A percentile compares a stretch with the other conserved stretches of the same genome.
Conservation (phyloP, 53 echinoderm and acorn worm genomes). For the Astropecten irregularis region DNA sequence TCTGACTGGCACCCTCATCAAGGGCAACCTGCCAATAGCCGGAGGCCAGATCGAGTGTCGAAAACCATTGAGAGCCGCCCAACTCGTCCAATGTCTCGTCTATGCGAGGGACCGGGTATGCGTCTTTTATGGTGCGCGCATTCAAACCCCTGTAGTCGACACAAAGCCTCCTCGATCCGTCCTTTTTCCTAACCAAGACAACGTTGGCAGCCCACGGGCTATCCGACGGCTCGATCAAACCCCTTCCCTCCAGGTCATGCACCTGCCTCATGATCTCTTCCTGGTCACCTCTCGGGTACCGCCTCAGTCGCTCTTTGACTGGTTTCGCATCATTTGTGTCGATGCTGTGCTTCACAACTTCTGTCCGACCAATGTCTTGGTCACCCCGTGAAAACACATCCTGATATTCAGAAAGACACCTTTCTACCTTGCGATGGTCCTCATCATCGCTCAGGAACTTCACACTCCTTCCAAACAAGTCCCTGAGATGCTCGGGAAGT, state of each 20-base stretch:
- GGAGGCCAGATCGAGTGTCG: no score
- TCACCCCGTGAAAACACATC: constrained; percentile 17
- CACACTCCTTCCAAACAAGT: neutral
- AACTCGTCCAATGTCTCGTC: no score
- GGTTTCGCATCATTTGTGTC: neutral
- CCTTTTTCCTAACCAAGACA: constrained; percentile 12
- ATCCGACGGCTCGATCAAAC: neutral
- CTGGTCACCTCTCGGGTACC: neutral
- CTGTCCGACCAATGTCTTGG: constrained; percentile 8
- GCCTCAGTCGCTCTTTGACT: constrained; percentile 1
- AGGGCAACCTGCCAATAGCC: no score
- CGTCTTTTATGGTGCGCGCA: neutral
- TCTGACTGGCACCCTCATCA: no score
- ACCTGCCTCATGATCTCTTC: constrained; percentile 9
- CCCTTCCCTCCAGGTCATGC: neutral
- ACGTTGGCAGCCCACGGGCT: constrained; percentile 11
- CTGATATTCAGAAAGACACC: neutral
- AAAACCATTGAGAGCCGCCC: no score
- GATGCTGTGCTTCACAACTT: neutral
- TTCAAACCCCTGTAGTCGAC: constrained; percentile 15
- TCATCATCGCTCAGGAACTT: neutral
- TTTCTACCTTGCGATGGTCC: neutral
- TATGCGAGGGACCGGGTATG: no score
- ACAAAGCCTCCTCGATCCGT: neutral
- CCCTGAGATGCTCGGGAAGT: constrained; percentile 14